Evolutionary conservation across 2,113 vertebrate genomes (phyloP).

Genomic region (Antechinus flavipes): DNA sequence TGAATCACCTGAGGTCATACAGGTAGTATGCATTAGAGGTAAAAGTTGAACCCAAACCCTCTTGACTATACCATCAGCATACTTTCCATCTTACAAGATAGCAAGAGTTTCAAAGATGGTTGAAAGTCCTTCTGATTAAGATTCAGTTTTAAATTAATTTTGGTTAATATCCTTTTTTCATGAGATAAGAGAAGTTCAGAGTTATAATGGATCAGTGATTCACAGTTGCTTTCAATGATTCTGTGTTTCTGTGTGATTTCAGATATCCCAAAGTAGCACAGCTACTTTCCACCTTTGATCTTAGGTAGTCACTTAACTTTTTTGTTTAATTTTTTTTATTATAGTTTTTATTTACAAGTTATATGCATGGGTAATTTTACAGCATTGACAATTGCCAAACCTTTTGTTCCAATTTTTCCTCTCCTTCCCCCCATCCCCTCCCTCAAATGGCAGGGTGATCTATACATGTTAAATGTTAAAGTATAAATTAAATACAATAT

Average conservation of each 20-base stretch:
- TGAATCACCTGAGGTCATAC: not conserved
- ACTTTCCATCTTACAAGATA: not conserved
- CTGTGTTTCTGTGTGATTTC: not conserved
- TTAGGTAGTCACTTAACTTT: not conserved
- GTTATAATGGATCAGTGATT: not conserved
- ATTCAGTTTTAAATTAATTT: not conserved
- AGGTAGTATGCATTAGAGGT: not conserved
- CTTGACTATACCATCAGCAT: not conserved
- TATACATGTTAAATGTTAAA: too few species aligned
- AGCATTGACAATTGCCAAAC: too few species aligned
- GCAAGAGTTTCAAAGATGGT: not conserved
- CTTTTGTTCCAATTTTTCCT: too few species aligned
- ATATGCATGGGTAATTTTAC: too few species aligned
- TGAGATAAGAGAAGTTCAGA: not conserved
- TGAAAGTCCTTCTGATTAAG: not conserved
- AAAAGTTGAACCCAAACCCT: not conserved
- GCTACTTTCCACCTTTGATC: not conserved
- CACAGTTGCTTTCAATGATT: not conserved
- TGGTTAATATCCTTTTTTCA: not conserved
- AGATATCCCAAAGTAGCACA: not conserved
- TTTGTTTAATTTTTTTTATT: too few species aligned
- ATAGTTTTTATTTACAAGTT: too few species aligned
- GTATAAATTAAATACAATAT: too few species aligned
- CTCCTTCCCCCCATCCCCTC: too few species aligned
- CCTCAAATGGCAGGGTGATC: too few species aligned